phyloP scores from a whole-genome alignment of 2,113 vertebrate genomes.

The Cottus gobio region DNA sequence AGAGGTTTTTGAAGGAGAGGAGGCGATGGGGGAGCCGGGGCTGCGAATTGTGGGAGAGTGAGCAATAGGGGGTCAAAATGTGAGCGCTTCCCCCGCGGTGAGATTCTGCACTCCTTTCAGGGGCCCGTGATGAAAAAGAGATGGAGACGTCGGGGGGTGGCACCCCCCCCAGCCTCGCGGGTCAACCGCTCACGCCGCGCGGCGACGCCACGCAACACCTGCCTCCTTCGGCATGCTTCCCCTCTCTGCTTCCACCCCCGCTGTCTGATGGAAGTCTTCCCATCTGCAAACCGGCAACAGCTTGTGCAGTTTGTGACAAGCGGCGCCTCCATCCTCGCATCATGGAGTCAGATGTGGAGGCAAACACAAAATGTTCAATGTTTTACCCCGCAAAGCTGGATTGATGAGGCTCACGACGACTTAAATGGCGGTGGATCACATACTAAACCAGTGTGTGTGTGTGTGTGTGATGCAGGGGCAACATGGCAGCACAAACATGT shows the following conservation, averaged over 20 bases:
- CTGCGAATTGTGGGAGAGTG: slow-evolving; percentile 22
- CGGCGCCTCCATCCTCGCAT: slow-evolving; percentile 13
- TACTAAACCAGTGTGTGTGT: not conserved
- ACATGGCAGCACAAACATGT: slow-evolving; percentile 57
- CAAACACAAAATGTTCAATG: not conserved
- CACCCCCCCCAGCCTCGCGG: slow-evolving; percentile 24
- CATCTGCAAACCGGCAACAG: slow-evolving; percentile 38
- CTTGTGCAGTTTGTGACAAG: slow-evolving; percentile 38
- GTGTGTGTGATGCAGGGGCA: not conserved
- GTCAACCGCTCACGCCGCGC: slow-evolving; percentile 43
- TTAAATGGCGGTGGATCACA: slow-evolving; percentile 3
- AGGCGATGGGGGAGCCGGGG: not conserved
- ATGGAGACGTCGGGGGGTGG: slow-evolving; percentile 40
- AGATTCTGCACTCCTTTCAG: slow-evolving; percentile 51
- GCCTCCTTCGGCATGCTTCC: not conserved
- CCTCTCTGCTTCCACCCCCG: slow-evolving; percentile 11
- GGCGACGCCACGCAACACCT: slow-evolving; percentile 39
- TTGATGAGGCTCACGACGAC: slow-evolving; percentile 9
- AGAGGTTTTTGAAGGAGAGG: slow-evolving; percentile 45
- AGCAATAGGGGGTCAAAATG: slow-evolving; percentile 69
- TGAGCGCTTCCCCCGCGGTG: slow-evolving; percentile 53
- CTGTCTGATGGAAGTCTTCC: slow-evolving; percentile 55
- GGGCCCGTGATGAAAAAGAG: slow-evolving; percentile 67
- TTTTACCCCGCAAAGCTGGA: slow-evolving; percentile 3
- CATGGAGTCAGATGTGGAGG: not conserved